Conservation (phyloP, 2,797 vertebrate genomes). For the Danio aesculapii region DNA sequence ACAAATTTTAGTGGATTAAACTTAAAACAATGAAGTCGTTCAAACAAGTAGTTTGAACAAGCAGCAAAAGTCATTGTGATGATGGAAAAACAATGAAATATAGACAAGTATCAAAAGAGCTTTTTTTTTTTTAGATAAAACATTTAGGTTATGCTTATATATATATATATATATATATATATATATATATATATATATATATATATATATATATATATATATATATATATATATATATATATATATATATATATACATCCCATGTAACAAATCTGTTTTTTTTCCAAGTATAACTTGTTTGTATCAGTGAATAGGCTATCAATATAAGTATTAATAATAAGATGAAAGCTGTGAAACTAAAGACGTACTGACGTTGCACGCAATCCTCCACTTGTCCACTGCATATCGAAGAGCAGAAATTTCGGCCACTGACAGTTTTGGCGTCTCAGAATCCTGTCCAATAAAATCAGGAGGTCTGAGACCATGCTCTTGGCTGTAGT, state of each 20-base stretch:
- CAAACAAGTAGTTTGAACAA: no score
- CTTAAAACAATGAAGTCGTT: no score
- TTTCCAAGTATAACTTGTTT: neutral
- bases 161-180: no score
- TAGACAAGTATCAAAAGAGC: neutral
- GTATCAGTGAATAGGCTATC: neutral
- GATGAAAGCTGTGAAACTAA: neutral
- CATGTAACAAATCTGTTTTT: neutral
- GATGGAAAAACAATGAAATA: neutral
- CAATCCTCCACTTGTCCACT: conserved; percentile 74
- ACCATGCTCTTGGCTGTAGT: conserved; percentile 55
- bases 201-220: no score
- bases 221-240: no score
- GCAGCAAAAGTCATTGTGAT: no score
- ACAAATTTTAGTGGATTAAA: no score
- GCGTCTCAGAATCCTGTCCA: conserved; percentile 34
- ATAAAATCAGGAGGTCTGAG: conserved; percentile 52
- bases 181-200: no score
- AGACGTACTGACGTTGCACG: conserved; percentile 71
- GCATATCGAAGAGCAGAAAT: conserved; percentile 65
- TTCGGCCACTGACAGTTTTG: conserved; percentile 52
- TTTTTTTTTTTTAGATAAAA: no score
- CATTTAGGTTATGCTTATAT: no score
- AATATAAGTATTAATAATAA: neutral
- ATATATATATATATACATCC: neutral